Conservation (phyloP, 2,888 invertebrate species). For the Hedya salicella region DNA sequence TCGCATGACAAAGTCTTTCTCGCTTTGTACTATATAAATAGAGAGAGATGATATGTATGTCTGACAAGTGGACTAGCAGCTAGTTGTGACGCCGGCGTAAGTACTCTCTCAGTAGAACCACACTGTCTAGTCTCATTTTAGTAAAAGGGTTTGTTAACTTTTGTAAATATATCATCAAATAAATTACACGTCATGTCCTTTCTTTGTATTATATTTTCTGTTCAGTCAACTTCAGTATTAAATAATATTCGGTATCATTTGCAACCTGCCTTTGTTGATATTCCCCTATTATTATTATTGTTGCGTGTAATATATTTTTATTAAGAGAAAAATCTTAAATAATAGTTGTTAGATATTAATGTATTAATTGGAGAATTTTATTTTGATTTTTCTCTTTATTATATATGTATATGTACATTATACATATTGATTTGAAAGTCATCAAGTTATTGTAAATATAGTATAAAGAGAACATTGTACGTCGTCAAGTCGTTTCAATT, state of each 20-base stretch:
- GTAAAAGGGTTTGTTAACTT: slow-evolving; percentile 70
- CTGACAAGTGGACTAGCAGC: slow-evolving; percentile 11
- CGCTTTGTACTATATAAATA: background rate
- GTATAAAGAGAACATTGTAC: slow-evolving; percentile 68
- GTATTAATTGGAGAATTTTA: slow-evolving; percentile 84
- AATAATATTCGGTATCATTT: slow-evolving; percentile 55
- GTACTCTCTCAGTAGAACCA: slow-evolving; percentile 20
- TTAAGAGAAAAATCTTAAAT: slow-evolving; percentile 83
- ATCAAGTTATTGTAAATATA: slow-evolving; percentile 83
- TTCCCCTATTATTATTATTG: slow-evolving; percentile 70
- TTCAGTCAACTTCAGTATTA: slow-evolving; percentile 77
- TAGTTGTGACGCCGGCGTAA: background rate
- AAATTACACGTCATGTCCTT: slow-evolving; percentile 55
- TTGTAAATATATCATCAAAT: slow-evolving; percentile 77
- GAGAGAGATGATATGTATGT: background rate
- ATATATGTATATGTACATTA: slow-evolving; percentile 81
- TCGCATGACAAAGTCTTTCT: background rate
- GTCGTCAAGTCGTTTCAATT: slow-evolving; percentile 71
- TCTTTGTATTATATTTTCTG: slow-evolving; percentile 67
- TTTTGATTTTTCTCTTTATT: slow-evolving; percentile 84
- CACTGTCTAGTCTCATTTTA: slow-evolving; percentile 55
- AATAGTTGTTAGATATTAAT: slow-evolving; percentile 83
- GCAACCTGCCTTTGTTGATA: slow-evolving; percentile 74
- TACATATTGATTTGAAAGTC: slow-evolving; percentile 80
- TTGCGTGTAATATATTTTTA: slow-evolving; percentile 84